Evolutionary conservation across 2,113 vertebrate genomes (phyloP).

Genomic region (Emydocephalus ijimae): DNA sequence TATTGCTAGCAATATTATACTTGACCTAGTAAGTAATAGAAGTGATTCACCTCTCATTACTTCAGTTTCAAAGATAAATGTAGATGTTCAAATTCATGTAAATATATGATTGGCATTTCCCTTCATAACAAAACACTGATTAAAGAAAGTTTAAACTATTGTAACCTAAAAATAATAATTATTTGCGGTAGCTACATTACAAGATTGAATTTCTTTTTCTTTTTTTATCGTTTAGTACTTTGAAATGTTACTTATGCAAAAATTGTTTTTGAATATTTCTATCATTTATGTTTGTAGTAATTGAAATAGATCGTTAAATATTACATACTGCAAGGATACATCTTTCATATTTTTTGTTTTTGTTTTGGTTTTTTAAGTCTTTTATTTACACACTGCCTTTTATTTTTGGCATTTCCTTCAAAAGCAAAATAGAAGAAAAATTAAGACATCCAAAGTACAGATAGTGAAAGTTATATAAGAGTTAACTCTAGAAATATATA

Average conservation of each 20-base stretch:
- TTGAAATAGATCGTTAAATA: not conserved
- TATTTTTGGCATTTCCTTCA: not conserved
- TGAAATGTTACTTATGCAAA: not conserved
- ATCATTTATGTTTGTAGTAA: not conserved
- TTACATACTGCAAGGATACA: not conserved
- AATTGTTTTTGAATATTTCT: not conserved
- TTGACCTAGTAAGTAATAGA: not conserved
- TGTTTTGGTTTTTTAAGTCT: not conserved
- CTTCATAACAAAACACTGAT: not conserved
- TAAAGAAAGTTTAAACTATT: not conserved
- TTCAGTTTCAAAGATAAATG: not conserved
- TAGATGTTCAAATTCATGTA: not conserved
- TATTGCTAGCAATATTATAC: not conserved
- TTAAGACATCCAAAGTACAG: not conserved
- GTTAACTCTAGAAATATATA: conserved; percentile 41
- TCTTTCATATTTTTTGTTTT: not conserved
- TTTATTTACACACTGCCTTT: not conserved
- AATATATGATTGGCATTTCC: not conserved
- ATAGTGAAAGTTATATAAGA: conserved; percentile 11
- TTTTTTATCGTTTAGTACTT: not conserved
- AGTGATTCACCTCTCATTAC: not conserved
- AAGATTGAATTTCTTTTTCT: not conserved
- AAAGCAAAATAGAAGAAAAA: not conserved
- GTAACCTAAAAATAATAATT: not conserved
- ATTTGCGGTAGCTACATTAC: not conserved